A percentile compares a stretch with the other conserved stretches of the same genome.
Evolutionary conservation across 2,888 invertebrate species (phyloP).

Genomic region (Apamea monoglypha): DNA sequence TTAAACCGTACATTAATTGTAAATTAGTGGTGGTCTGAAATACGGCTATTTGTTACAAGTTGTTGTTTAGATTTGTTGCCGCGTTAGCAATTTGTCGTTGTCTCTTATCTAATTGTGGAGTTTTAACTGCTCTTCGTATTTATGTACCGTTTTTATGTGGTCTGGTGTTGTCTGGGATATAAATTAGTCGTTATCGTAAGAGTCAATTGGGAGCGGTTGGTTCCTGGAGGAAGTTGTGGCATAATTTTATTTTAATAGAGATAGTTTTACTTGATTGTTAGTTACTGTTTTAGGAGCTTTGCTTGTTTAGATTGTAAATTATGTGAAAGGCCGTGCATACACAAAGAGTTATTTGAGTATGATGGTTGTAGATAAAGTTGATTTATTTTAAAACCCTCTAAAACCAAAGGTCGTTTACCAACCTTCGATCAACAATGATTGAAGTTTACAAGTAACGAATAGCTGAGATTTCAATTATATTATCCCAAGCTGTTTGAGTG

Average conservation of each 20-base stretch:
- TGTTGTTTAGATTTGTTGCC: constrained; percentile 74
- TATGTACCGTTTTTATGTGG: constrained; percentile 62
- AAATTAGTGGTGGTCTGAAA: constrained; percentile 78
- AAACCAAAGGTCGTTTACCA: background rate
- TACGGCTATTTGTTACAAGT: constrained; percentile 78
- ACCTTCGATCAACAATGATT: background rate
- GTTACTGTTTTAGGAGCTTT: constrained; percentile 20
- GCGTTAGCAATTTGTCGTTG: constrained; percentile 59
- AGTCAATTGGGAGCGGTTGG: constrained; percentile 48
- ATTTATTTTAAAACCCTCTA: background rate
- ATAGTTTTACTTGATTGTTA: constrained; percentile 39
- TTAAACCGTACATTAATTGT: constrained; percentile 80
- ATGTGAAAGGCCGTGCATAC: background rate
- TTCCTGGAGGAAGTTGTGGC: constrained; percentile 23
- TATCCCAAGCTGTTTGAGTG: background rate
- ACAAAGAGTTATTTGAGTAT: background rate
- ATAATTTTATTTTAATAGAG: constrained; percentile 52
- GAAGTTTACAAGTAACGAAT: background rate
- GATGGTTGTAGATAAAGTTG: background rate
- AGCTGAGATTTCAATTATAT: background rate
- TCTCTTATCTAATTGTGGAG: constrained; percentile 65
- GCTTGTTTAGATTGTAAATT: constrained; percentile 12
- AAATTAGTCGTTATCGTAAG: constrained; percentile 55
- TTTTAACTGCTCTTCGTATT: constrained; percentile 60
- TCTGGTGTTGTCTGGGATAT: constrained; percentile 55